Evolutionary conservation across 2,888 invertebrate species (phyloP).

Genomic region (Volucella inflata): DNA sequence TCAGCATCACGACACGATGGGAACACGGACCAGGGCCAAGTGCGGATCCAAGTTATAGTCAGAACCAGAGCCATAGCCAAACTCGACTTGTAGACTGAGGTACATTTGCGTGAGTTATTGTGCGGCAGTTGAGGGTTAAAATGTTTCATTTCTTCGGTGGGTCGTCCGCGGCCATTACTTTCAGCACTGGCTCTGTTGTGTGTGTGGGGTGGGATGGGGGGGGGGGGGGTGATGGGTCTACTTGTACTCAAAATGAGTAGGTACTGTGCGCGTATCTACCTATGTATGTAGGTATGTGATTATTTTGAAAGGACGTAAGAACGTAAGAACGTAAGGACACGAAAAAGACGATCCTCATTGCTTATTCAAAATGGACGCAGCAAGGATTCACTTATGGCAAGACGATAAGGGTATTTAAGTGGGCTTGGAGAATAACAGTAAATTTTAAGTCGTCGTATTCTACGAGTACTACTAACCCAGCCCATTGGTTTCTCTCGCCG

Average conservation of each 20-base stretch:
- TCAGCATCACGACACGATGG: conserved; percentile 47
- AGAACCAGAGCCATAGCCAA: conserved; percentile 27
- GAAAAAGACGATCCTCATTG: conserved; percentile 70
- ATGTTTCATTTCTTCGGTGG: conserved; percentile 76
- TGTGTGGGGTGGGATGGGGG: too few species aligned
- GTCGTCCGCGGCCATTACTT: conserved; percentile 75
- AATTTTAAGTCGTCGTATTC: conserved; percentile 71
- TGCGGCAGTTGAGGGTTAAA: conserved; percentile 76
- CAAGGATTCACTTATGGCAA: conserved; percentile 75
- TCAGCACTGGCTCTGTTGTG: conserved; percentile 28
- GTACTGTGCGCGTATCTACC: conserved; percentile 6
- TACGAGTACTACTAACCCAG: background rate
- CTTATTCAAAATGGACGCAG: conserved; percentile 75
- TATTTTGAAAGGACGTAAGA: too few species aligned
- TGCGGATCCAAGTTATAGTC: background rate
- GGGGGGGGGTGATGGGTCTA: conserved; percentile 28
- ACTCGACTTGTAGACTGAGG: conserved; percentile 43
- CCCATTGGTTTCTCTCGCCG: background rate
- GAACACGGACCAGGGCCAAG: conserved; percentile 27
- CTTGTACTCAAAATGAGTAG: too few species aligned
- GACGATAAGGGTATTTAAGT: conserved; percentile 75
- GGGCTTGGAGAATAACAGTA: conserved; percentile 73
- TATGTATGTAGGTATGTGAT: conserved; percentile 22
- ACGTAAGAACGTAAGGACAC: conserved; percentile 26
- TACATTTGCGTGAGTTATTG: conserved; percentile 78